Conservation (phyloP, 2,797 vertebrate species). For the Crenichthys baileyi region DNA sequence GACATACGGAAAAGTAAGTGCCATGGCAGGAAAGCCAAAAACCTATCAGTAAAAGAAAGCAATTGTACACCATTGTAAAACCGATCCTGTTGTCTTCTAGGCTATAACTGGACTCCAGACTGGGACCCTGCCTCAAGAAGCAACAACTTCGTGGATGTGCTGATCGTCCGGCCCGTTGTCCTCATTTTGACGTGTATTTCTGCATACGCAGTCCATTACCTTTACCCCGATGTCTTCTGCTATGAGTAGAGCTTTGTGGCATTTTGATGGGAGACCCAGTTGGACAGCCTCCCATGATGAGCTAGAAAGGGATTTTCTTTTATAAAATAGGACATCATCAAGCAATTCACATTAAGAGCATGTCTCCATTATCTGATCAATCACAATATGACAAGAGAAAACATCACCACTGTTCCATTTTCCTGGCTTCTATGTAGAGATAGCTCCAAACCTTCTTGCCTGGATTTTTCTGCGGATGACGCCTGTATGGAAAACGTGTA, state of each 20-base stretch:
- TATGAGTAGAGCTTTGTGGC: conserved; percentile 53
- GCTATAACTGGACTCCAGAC: conserved; percentile 60
- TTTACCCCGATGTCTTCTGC: conserved; percentile 67
- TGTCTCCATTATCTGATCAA: not conserved
- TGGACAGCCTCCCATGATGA: not conserved
- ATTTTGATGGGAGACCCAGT: not conserved
- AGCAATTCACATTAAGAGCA: not conserved
- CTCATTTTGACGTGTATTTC: conserved; percentile 67
- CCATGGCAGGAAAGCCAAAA: not conserved
- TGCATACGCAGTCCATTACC: conserved; percentile 61
- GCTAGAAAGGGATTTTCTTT: too few relatives aligned
- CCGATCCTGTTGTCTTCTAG: conserved; percentile 31
- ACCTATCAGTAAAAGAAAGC: not conserved
- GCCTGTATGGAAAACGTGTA: not conserved
- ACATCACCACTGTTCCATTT: not conserved
- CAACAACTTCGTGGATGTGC: conserved; percentile 37
- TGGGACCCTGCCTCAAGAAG: conserved; percentile 46
- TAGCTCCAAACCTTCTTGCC: not conserved
- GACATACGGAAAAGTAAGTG: conserved; percentile 66
- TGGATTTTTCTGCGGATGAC: not conserved
- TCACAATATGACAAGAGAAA: not conserved
- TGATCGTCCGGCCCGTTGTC: conserved; percentile 59
- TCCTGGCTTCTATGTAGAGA: too few relatives aligned
- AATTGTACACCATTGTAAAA: not conserved
- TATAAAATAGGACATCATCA: not conserved